Evolutionary conservation across 2,113 vertebrate species (phyloP).

Genomic region (Anseranas semipalmata): DNA sequence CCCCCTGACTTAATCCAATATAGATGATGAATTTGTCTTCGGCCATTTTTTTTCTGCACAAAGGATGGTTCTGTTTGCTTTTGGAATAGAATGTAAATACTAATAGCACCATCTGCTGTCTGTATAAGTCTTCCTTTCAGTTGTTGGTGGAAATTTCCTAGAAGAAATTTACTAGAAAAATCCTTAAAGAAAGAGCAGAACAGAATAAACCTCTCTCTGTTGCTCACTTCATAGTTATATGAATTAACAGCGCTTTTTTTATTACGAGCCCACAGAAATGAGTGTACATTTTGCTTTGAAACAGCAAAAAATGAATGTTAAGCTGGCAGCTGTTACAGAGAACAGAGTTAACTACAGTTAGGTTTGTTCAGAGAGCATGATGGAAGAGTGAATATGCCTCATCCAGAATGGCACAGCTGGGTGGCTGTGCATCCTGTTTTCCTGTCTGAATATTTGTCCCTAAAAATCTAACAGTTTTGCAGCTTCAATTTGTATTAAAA

Average conservation of each 20-base stretch:
- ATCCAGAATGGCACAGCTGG: background rate
- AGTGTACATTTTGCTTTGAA: background rate
- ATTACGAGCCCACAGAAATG: background rate
- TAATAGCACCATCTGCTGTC: slow-evolving; percentile 50
- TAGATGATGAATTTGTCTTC: background rate
- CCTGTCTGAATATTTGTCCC: background rate
- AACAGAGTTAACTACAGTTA: background rate
- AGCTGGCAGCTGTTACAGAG: background rate
- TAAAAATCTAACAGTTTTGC: background rate
- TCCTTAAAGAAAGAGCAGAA: background rate
- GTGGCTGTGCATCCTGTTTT: background rate
- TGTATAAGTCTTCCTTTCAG: background rate
- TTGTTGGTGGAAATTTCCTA: background rate
- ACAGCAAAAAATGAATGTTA: background rate
- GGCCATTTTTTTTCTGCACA: background rate
- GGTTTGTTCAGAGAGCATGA: rapidly evolving
- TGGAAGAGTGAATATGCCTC: background rate
- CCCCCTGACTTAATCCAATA: background rate
- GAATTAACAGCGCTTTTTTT: background rate
- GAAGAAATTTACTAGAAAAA: background rate
- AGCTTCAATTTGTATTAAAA: background rate
- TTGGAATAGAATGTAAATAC: background rate
- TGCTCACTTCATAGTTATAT: background rate
- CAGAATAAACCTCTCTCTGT: no score
- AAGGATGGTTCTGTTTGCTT: background rate